Evolutionary conservation across 2,888 invertebrate genomes (phyloP), one percentile per base, ranked within the genome.

Genomic region (Drosophila algonquin): DNA sequence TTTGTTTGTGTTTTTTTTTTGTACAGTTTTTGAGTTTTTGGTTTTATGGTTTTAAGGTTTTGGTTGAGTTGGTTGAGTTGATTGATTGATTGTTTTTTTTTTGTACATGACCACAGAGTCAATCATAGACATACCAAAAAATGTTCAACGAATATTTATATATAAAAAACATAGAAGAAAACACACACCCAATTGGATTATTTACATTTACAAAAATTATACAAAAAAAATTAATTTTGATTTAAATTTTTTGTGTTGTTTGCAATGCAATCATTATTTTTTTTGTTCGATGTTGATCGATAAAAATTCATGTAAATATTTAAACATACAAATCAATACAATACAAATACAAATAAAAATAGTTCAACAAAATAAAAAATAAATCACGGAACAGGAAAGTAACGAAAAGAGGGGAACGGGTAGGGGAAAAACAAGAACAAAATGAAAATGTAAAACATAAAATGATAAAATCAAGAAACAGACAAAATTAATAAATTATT

Each of bases 111-210:
- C 91, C 91, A 91, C 92, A 91, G 90, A 91, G 90, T 91, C 91
- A 92, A 90, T 90, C 91, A 90, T 91, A 91, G 90, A 91, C 91
- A 91, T 91, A 92, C 91, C 92, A 91, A 91, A 91, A 90, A 92
- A 91, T 91, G 90, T 91, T 91, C 92, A 91, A 91, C 91, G 92
- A 90, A 90, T 92, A 91, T 91, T 87, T 86, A 89, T 85, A 87
- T 90, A 89, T 89, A 89, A 91, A 91, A 91, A 91, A 92, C 91
- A 92, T 91, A 91, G 91, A 91, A 91, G 91, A 91, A 90, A 91
- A 92, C 92, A 92, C 92, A 92, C 92, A 92, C 91, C 92, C 92
- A 92, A 92, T 91, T 90, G 92, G 91, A 92, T 92, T 92, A 92
- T 92, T 92, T 92, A 92, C 92, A 92, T 91, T 91, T 91, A 92